phyloP scores from a whole-genome alignment of 2,113 vertebrate genomes.

The Podarcis raffonei region DNA sequence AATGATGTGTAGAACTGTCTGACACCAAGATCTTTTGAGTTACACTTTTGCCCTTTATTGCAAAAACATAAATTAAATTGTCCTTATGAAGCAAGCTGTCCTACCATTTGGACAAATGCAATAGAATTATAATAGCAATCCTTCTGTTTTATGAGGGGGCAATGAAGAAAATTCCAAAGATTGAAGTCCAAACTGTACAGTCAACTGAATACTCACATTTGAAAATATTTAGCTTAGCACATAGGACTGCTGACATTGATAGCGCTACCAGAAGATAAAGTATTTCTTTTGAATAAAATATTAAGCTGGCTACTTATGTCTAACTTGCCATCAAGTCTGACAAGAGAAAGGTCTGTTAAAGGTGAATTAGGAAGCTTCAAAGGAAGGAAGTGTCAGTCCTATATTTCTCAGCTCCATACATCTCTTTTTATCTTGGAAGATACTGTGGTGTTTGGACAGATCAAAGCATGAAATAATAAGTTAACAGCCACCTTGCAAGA shows the following conservation, averaged over 20 bases:
- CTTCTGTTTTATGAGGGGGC: not conserved
- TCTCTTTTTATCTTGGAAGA: conserved; percentile 25
- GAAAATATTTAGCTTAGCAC: conserved; percentile 4
- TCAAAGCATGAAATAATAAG: conserved; percentile 3
- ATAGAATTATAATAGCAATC: not conserved
- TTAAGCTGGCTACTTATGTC: conserved; percentile 1
- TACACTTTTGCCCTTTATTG: too few species aligned
- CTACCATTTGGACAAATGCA: not conserved
- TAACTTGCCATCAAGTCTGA: conserved; percentile 12
- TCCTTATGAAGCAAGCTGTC: not conserved
- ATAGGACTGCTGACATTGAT: not conserved
- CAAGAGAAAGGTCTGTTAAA: conserved; percentile 14
- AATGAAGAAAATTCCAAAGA: not conserved
- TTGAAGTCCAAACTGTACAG: not conserved
- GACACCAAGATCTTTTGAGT: too few species aligned
- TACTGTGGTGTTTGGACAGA: not conserved
- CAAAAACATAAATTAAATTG: not conserved
- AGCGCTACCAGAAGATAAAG: not conserved
- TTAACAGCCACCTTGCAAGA: conserved; percentile 10
- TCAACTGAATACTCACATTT: not conserved
- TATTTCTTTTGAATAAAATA: conserved; percentile 13
- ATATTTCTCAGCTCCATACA: conserved; percentile 10
- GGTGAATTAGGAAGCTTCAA: conserved; percentile 11
- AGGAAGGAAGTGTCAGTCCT: not conserved
- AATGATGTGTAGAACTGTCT: too few species aligned